Conservation (phyloP, 2,888 invertebrate species). For the Ryuthela nishihirai region DNA sequence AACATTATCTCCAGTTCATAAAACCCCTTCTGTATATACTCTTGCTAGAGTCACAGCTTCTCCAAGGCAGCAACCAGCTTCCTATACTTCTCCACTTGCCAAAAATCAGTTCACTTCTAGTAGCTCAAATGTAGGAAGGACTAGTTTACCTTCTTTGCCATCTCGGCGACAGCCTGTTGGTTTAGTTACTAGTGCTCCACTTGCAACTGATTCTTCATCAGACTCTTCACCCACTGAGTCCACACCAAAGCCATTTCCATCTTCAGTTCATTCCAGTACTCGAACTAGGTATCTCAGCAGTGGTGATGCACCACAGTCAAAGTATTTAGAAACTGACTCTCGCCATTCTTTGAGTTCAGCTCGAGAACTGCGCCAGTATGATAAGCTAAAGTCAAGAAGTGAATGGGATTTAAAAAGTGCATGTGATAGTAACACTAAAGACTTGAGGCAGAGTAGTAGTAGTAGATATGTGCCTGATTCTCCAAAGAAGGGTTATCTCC, state of each 20-base stretch:
- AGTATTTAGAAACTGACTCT: too few species aligned
- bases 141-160: constrained; percentile 17
- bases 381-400: constrained; percentile 20
- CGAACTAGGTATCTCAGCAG: constrained; percentile 19
- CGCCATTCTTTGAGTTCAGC: too few species aligned
- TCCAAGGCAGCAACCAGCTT: constrained; percentile 6
- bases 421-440: constrained; percentile 11
- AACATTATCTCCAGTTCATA: constrained; percentile 11
- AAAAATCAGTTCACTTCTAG: constrained; percentile 3
- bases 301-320: constrained; percentile 7
- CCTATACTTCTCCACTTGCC: constrained; percentile 4
- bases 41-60: constrained; percentile 23
- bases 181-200: constrained; percentile 10
- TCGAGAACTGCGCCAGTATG: constrained; percentile 16
- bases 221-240: constrained; percentile 41
- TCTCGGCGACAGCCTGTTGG: constrained; percentile 7
- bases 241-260: constrained; percentile 5
- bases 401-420: constrained; percentile 34
- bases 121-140: constrained; percentile 7
- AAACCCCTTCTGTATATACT: constrained; percentile 28
- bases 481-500: constrained; percentile 17
- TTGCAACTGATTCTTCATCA: constrained; percentile 40
- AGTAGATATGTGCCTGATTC: constrained; percentile 25
- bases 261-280: not conserved
- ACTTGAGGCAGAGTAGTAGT: constrained; percentile 23